Base-by-base conservation (phyloP, 2,888 invertebrate species). In the Sacculina carcini region DNA sequence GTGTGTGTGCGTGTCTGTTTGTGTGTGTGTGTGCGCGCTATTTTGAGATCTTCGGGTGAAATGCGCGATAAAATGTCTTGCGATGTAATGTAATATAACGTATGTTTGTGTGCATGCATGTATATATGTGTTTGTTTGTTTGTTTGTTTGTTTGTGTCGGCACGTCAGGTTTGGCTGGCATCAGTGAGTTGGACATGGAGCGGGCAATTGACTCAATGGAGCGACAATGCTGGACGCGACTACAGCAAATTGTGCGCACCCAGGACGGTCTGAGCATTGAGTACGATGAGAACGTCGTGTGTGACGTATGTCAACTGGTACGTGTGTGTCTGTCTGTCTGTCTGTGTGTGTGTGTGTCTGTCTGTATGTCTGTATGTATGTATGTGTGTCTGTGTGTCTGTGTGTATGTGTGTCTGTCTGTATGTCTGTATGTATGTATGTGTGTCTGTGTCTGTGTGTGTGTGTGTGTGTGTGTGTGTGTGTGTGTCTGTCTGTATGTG, bases 211-310 rank as follows among this genome's bases (percentile, higher is more conserved):
- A 92, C 67, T 82, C 87, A 62, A 70, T 92, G 50, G 94, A 94
- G 72, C 77, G 82, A 58, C 78, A 85, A 57, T 86, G 86, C 66
- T 86, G 86, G 83, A 85, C 86, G 62, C 83, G 83, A 69, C 85
- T 87, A 61, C 86, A 86, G 69, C 77, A 81, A 55, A 82, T 86
- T 60, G 77, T 87, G 60, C 81, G 85, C 65, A 82, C 80, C 56
- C 86, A 87, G 67, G 87, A 87, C 65, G 86, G 86, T 40, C 73
- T 90, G 53, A 92, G 90, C 53, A 90, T 94, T 59, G 94, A 94
- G 66, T 94, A 83, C 66, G 94, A 96, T 65, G 96, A 96, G 67
- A 92, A 92, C 69, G 89, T 94, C 56, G 89, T 94, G 60, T 98
- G 98, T 69, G 96, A 96, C 69, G 92, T 98, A 56, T 98, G 98